phyloP scores from a whole-genome alignment of 2,797 vertebrate species.

The Microhierax caerulescens region DNA sequence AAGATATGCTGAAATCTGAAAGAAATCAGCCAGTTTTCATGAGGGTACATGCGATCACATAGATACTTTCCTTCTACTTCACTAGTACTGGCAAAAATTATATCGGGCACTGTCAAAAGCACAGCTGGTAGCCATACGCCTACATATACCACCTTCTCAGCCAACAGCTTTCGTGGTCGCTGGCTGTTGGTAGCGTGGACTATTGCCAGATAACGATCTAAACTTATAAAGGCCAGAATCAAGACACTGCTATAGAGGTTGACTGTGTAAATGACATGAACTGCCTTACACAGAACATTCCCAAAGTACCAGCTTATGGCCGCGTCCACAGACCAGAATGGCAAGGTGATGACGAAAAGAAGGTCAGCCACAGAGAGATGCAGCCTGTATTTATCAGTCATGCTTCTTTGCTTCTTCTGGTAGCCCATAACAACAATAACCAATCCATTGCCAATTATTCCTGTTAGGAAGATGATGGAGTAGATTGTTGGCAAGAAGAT shows the following conservation, averaged over 20 bases:
- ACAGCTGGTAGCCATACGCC: conserved; percentile 94
- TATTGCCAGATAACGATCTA: conserved; percentile 94
- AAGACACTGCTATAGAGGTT: conserved; percentile 97
- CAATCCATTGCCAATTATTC: conserved; percentile 92
- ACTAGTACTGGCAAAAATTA: conserved; percentile 85
- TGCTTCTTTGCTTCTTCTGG: conserved; percentile 91
- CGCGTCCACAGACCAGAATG: conserved; percentile 95
- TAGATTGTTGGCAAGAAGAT: conserved; percentile 91
- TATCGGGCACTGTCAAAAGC: conserved; percentile 89
- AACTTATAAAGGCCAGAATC: conserved; percentile 96
- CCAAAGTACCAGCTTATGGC: conserved; percentile 91
- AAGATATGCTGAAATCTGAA: conserved; percentile 94
- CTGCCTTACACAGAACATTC: conserved; percentile 85
- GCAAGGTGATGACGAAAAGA: conserved; percentile 92
- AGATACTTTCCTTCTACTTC: conserved; percentile 64
- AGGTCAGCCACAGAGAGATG: conserved; percentile 96
- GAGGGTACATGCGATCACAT: conserved; percentile 90
- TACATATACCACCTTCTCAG: conserved; percentile 87
- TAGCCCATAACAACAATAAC: conserved; percentile 96
- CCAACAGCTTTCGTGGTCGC: conserved; percentile 85
- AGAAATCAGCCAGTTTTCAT: conserved; percentile 78
- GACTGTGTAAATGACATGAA: conserved; percentile 95
- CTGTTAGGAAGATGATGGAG: conserved; percentile 91
- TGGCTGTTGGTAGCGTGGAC: conserved; percentile 95
- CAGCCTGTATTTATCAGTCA: conserved; percentile 97